Evolutionary conservation across 2,113 vertebrate species (phyloP).

Genomic region (Sisor rabdophorus): DNA sequence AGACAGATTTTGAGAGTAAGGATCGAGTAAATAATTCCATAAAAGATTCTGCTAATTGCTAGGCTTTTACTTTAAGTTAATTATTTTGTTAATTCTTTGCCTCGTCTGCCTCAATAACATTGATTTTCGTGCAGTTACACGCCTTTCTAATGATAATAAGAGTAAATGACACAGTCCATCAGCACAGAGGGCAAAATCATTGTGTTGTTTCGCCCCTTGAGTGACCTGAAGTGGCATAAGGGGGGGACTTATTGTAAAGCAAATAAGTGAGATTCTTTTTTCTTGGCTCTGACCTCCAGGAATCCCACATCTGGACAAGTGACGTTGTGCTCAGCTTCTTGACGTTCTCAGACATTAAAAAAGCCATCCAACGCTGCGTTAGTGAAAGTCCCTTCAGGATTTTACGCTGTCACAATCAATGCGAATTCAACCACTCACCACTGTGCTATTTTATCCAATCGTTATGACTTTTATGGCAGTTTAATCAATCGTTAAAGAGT

Average conservation of each 20-base stretch:
- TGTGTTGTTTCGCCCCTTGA: background rate
- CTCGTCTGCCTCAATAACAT: constrained; percentile 7
- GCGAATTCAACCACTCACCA: too few relatives aligned
- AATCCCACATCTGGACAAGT: constrained; percentile 32
- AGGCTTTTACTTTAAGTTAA: background rate
- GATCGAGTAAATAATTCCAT: background rate
- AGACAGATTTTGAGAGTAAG: too few relatives aligned
- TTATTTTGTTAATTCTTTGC: background rate
- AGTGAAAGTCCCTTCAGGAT: too few relatives aligned
- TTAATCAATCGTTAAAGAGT: too few relatives aligned
- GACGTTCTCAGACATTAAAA: constrained; percentile 11
- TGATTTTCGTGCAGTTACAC: constrained; percentile 8
- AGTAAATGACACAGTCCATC: constrained; percentile 27
- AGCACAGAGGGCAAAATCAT: constrained; percentile 18
- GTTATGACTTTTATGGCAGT: too few relatives aligned
- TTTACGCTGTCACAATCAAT: too few relatives aligned
- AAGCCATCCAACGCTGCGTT: background rate
- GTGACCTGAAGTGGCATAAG: constrained; percentile 32
- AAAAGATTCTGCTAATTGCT: background rate
- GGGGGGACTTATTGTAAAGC: constrained; percentile 19
- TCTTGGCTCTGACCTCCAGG: constrained; percentile 26
- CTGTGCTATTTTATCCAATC: too few relatives aligned
- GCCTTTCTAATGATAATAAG: constrained; percentile 27
- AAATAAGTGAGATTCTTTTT: constrained; percentile 37
- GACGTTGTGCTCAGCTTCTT: background rate